phyloP scores from a whole-genome alignment of 2,797 vertebrate genomes.

The Pangasius krempfi region DNA sequence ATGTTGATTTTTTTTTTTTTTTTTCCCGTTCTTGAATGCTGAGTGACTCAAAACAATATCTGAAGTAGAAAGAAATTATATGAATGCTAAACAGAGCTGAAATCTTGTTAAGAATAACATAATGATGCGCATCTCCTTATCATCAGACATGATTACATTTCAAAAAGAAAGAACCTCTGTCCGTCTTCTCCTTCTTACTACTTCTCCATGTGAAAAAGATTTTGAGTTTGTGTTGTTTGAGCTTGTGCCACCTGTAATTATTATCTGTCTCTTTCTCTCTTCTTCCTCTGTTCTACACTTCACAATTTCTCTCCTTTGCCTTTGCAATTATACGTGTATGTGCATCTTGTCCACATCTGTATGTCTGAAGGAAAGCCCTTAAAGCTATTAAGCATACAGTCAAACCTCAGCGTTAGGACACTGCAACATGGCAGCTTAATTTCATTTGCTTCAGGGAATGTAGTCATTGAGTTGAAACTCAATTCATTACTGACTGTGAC shows the following conservation, averaged over 20 bases:
- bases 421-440: neutral
- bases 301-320: neutral
- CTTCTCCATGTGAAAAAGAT: neutral
- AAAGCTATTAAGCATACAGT: neutral
- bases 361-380: neutral
- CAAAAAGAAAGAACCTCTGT: neutral
- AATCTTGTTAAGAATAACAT: neutral
- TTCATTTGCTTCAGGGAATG: constrained; percentile 23
- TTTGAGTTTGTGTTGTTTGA: neutral
- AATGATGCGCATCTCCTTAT: neutral
- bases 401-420: neutral
- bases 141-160: neutral
- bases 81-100: neutral
- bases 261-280: neutral
- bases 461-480: neutral
- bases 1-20: neutral
- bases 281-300: neutral
- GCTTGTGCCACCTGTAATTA: neutral
- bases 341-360: constrained; percentile 8
- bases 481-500: neutral
- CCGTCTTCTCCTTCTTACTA: neutral
- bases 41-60: neutral
- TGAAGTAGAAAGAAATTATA: neutral
- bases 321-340: neutral
- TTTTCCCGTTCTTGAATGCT: neutral